phyloP scores from a whole-genome alignment of 2,797 vertebrate genomes.

The Megalops cyprinoides region DNA sequence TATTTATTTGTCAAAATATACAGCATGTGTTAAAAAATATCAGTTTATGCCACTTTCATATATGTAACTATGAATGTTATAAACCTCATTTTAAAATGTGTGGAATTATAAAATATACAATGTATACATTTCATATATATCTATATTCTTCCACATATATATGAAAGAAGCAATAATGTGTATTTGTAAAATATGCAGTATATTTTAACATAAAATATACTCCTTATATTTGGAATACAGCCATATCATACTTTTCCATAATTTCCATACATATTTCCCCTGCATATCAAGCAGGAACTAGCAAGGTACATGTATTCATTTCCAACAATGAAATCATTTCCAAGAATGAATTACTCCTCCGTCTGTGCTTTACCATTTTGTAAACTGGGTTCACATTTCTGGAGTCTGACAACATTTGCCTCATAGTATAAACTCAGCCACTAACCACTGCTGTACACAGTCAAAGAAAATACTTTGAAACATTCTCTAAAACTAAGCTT shows the following conservation, averaged over 20 bases:
- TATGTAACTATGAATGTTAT: constrained; percentile 51
- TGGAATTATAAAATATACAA: neutral
- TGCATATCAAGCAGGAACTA: too few relatives aligned
- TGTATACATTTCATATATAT: neutral
- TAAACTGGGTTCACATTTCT: too few relatives aligned
- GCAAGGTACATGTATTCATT: too few relatives aligned
- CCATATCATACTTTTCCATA: too few relatives aligned
- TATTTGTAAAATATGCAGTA: neutral
- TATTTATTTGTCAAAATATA: neutral
- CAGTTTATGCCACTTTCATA: constrained; percentile 51
- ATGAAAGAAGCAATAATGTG: neutral
- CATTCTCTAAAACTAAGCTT: neutral
- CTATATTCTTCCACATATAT: neutral
- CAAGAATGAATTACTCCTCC: too few relatives aligned
- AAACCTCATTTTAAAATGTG: neutral
- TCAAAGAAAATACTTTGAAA: neutral
- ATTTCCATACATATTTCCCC: too few relatives aligned
- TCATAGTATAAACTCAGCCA: neutral
- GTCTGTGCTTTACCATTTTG: too few relatives aligned
- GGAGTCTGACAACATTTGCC: neutral
- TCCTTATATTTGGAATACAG: too few relatives aligned
- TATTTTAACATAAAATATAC: too few relatives aligned
- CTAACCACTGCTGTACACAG: too few relatives aligned
- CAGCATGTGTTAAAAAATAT: constrained; percentile 54
- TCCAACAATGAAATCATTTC: too few relatives aligned